Base-by-base conservation (phyloP, 2,888 invertebrate genomes). In the Cephus runcator region DNA sequence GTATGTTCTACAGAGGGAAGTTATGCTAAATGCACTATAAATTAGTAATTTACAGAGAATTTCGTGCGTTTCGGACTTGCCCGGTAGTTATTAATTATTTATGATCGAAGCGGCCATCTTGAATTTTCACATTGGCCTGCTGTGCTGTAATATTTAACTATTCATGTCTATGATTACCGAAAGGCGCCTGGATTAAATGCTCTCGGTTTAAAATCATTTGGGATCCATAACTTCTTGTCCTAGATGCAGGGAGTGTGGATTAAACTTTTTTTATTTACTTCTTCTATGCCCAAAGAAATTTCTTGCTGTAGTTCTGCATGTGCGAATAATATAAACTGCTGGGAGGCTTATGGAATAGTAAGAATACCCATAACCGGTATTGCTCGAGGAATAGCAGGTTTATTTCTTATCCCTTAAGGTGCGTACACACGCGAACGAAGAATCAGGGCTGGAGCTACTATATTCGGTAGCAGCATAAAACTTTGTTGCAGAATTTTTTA, bases 1-100 rank as follows among this genome's bases (percentile, higher is more conserved):
- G 73, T 15, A 35, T 36, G 73, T 15, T 71, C 30, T 76, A n/a
- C 23, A 23, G 31, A 40, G 34, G 12, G 33, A 35, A 71, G 76
- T 69, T 30, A 73, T 76, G 31, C 73, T 76, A n/a, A 73, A 77
- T 56, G 77, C 73, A 77, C 77, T 36, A 30, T 77, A 68, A 33
- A 77, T 77, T 73, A 77, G 71, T 77, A 12, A 77, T 68, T 34
- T 12, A 40, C n/a, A n/a, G 73, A 34, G 34, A 71, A 71, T 11
- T 30, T 30, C 33, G 1, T 11, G 12, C 30, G 11, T 23, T 23
- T 30, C 12, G 11, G 71, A 71, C 71, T 3, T 30, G 12, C 30
- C 31, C 1, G 15, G 33, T 23, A 12, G 71, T 30, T 31, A n/a
- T 11, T 71, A 71, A 33, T 71, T 71, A 30, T 34, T n/a, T 34